Evolutionary conservation across 2,113 vertebrate species (phyloP).

Genomic region (Sturnus vulgaris): DNA sequence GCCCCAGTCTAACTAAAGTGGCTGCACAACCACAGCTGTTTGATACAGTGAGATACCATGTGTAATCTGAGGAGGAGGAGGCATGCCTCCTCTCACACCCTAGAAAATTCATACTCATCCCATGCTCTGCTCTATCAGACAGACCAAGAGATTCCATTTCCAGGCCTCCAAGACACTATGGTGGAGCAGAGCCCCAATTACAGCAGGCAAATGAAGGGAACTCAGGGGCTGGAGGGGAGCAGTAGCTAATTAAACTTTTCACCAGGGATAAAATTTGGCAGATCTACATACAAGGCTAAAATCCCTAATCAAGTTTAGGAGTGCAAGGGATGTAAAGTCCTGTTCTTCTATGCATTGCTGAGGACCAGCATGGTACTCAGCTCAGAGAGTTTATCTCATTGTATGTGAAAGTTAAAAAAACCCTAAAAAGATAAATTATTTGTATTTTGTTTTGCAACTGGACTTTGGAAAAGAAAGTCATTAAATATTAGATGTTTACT

Average conservation of each 20-base stretch:
- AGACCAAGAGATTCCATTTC: rapidly evolving
- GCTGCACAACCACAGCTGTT: not conserved
- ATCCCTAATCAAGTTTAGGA: not conserved
- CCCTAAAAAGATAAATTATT: not conserved
- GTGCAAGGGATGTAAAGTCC: not conserved
- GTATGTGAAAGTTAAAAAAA: rapidly evolving
- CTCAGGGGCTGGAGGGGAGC: not conserved
- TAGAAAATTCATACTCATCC: not conserved
- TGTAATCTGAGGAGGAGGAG: not conserved
- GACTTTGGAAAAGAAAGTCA: not conserved
- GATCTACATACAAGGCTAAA: not conserved
- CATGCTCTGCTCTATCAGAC: not conserved
- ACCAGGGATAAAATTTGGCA: not conserved
- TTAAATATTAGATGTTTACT: not conserved
- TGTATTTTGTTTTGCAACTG: not conserved
- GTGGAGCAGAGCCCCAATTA: not conserved
- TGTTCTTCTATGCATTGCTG: not conserved
- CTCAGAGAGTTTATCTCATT: not conserved
- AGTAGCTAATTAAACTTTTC: not conserved
- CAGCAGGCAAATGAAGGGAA: rapidly evolving
- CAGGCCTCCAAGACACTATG: not conserved
- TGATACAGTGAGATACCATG: not conserved
- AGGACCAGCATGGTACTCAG: not conserved
- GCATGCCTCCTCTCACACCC: not conserved
- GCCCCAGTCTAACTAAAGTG: not conserved